phyloP scores from a whole-genome alignment of 1,140 invertebrate species.

The Lerema accius region DNA sequence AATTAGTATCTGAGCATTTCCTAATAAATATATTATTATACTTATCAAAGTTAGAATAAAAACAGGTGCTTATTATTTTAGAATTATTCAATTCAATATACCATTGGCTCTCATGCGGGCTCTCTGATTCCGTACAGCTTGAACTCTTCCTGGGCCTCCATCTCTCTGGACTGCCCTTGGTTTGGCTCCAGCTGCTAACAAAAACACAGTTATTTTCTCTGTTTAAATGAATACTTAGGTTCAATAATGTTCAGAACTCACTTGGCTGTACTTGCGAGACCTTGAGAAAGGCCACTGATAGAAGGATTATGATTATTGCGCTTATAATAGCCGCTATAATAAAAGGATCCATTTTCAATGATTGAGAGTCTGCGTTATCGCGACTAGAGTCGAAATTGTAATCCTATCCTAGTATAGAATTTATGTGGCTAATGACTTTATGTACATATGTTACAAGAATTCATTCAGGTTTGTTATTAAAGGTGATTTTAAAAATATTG shows the following conservation, averaged over 20 bases:
- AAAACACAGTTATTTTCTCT: neutral
- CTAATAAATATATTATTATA: too few relatives aligned
- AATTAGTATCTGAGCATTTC: too few relatives aligned
- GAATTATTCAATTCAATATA: slow-evolving; percentile 40
- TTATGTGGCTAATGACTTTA: neutral
- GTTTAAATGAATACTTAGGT: neutral
- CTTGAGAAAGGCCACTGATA: slow-evolving; percentile 59
- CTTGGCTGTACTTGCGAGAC: slow-evolving; percentile 58
- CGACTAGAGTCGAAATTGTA: slow-evolving; percentile 6
- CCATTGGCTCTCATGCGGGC: slow-evolving; percentile 84
- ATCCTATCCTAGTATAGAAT: too few relatives aligned
- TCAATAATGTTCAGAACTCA: slow-evolving; percentile 36
- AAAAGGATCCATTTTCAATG: slow-evolving; percentile 66
- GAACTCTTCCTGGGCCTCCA: slow-evolving; percentile 83
- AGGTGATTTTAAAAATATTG: too few relatives aligned
- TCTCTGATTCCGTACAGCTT: slow-evolving; percentile 85
- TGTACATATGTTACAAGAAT: slow-evolving; percentile 17
- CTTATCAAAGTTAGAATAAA: too few relatives aligned
- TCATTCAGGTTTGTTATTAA: neutral
- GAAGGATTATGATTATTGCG: slow-evolving; percentile 60
- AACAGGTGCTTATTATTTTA: slow-evolving; percentile 7
- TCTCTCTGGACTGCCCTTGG: slow-evolving; percentile 71
- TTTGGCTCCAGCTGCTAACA: slow-evolving; percentile 52
- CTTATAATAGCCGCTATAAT: slow-evolving; percentile 70
- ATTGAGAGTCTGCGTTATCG: slow-evolving; percentile 1